phyloP scores from a whole-genome alignment of 2,113 vertebrate genomes.

The Leptobrachium leishanense region DNA sequence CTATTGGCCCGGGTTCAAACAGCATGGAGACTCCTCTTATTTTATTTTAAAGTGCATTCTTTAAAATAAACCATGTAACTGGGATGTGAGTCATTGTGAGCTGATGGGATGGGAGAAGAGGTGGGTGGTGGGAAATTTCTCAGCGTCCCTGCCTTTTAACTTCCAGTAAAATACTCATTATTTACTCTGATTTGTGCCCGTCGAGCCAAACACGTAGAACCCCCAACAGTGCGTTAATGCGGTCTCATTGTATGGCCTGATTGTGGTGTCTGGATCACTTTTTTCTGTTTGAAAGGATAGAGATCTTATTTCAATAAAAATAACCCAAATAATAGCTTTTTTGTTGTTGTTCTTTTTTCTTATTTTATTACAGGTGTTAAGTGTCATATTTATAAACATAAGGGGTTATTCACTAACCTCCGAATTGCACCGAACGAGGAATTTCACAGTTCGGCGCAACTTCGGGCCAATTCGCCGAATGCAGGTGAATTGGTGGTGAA shows the following conservation, averaged over 20 bases:
- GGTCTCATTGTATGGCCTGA: neutral
- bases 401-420: too few species aligned
- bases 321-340: too few species aligned
- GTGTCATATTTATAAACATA: too few species aligned
- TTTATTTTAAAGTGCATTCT: constrained; percentile 19
- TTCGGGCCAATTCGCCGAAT: too few species aligned
- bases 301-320: too few species aligned
- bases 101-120: constrained; percentile 6
- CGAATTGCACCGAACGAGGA: too few species aligned
- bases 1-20: constrained; percentile 23
- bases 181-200: neutral
- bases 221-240: neutral
- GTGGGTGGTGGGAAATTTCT: constrained; percentile 19
- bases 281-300: neutral
- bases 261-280: neutral
- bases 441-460: too few species aligned
- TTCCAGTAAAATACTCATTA: constrained; percentile 19
- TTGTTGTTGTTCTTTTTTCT: too few species aligned
- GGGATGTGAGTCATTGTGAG: constrained; percentile 28
- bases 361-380: too few species aligned
- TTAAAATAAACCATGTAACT: constrained; percentile 11
- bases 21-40: neutral
- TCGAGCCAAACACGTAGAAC: neutral
- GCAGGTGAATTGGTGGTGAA: too few species aligned
- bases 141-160: neutral